phyloP scores from a whole-genome alignment of 2,888 invertebrate genomes.

The Patella depressa region DNA sequence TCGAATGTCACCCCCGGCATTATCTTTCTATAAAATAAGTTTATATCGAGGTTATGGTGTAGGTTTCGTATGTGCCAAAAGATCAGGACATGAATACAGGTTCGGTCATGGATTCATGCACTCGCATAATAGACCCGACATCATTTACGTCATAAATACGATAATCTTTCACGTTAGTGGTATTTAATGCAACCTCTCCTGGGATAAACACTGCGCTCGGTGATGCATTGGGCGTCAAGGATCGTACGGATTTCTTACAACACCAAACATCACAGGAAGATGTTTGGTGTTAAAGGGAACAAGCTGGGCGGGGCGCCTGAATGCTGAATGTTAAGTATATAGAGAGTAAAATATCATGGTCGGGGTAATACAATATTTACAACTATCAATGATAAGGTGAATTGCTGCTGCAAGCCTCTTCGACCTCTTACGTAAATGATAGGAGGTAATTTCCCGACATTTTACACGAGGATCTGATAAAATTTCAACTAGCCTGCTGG shows the following conservation, averaged over 20 bases:
- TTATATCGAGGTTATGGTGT: too few relatives aligned
- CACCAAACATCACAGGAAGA: not conserved
- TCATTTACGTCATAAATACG: not conserved
- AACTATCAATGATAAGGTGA: not conserved
- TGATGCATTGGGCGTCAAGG: not conserved
- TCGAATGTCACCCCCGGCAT: too few relatives aligned
- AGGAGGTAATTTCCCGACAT: not conserved
- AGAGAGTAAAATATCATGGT: not conserved
- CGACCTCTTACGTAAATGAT: conserved; percentile 1
- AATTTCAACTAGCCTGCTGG: not conserved
- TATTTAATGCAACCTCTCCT: not conserved
- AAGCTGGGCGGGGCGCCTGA: not conserved
- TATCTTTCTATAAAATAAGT: too few relatives aligned
- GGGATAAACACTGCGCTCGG: not conserved
- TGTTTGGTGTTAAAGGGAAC: not conserved
- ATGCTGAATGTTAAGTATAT: not conserved
- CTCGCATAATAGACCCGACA: not conserved
- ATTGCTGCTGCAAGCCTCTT: conserved; percentile 1
- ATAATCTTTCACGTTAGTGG: not conserved
- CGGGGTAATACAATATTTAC: not conserved
- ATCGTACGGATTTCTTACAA: not conserved
- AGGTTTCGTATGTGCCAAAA: too few relatives aligned
- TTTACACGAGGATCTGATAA: not conserved
- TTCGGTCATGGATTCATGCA: not conserved
- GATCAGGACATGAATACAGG: not conserved